Conservation (phyloP, 1,140 invertebrate genomes). For the Hydropsyche tenuis region DNA sequence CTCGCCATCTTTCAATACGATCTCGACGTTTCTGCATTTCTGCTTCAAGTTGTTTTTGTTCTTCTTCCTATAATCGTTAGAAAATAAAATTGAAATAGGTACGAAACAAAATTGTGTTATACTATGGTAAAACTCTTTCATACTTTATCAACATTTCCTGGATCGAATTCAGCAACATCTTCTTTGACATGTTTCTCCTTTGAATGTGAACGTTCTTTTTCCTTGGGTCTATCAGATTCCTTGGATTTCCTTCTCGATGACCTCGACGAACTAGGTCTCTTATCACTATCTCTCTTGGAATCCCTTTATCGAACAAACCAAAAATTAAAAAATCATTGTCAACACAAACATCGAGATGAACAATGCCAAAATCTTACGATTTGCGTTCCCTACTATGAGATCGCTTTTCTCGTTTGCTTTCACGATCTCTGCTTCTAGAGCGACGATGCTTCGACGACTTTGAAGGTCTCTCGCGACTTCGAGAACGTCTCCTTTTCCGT, state of each 20-base stretch:
- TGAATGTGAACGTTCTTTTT: conserved; percentile 59
- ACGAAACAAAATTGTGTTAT: conserved; percentile 15
- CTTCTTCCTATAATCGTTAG: conserved; percentile 69
- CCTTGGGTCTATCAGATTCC: conserved; percentile 58
- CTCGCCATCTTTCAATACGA: conserved; percentile 90
- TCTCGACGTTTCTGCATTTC: conserved; percentile 97
- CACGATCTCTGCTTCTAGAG: conserved; percentile 59
- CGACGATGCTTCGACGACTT: conserved; percentile 59
- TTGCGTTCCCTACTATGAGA: conserved; percentile 61
- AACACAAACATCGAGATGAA: conserved; percentile 44
- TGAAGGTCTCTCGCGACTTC: conserved; percentile 63
- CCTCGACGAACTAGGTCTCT: conserved; percentile 48
- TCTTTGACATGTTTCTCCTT: conserved; percentile 66
- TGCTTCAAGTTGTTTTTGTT: conserved; percentile 87
- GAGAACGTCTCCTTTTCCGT: conserved; percentile 68
- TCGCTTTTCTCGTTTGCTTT: conserved; percentile 55
- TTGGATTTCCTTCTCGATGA: conserved; percentile 57
- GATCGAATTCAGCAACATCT: conserved; percentile 71
- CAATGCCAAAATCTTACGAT: conserved; percentile 49
- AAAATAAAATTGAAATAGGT: neutral
- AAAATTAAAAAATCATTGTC: conserved; percentile 37
- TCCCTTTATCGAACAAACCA: no score
- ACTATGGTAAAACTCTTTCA: no score
- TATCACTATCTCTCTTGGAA: conserved; percentile 59
- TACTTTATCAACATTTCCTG: conserved; percentile 77